phyloP scores from a whole-genome alignment of 2,113 vertebrate species.

The Catagonus wagneri region DNA sequence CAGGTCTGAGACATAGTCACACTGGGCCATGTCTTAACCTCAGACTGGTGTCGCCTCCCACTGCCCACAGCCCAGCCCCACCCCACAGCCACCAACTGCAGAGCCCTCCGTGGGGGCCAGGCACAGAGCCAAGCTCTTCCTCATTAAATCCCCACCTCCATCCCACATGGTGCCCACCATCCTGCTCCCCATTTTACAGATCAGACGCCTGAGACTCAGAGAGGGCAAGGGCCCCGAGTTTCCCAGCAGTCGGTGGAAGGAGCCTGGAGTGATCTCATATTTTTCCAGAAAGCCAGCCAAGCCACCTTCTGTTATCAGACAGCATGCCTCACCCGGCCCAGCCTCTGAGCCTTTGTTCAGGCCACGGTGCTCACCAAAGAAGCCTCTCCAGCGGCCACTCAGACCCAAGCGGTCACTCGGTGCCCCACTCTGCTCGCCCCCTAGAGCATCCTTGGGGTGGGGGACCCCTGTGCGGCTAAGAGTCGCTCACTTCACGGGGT shows the following conservation, averaged over 20 bases:
- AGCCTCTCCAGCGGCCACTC: not conserved
- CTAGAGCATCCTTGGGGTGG: not conserved
- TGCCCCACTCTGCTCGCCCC: not conserved
- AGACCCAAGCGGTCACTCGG: not conserved
- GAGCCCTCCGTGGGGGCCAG: not conserved
- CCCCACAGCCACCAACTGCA: not conserved
- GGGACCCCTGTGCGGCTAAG: not conserved
- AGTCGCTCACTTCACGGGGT: not conserved
- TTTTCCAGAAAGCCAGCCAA: not conserved
- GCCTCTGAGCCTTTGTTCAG: not conserved
- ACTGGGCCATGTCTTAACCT: not conserved
- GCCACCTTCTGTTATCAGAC: not conserved
- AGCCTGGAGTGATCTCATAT: not conserved
- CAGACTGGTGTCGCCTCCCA: not conserved
- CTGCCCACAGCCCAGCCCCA: not conserved
- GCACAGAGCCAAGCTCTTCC: not conserved
- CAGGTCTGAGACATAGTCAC: not conserved
- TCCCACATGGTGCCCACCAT: not conserved
- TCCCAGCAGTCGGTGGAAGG: not conserved
- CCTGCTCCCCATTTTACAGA: not conserved
- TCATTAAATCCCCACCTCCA: not conserved
- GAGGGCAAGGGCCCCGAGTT: not conserved
- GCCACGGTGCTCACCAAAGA: not conserved
- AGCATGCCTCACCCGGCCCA: accelerated
- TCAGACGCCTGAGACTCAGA: not conserved